Evolutionary conservation across 2,113 vertebrate genomes (phyloP), one percentile per base, ranked within the genome.

Genomic region (Erythrocercus mccallii): DNA sequence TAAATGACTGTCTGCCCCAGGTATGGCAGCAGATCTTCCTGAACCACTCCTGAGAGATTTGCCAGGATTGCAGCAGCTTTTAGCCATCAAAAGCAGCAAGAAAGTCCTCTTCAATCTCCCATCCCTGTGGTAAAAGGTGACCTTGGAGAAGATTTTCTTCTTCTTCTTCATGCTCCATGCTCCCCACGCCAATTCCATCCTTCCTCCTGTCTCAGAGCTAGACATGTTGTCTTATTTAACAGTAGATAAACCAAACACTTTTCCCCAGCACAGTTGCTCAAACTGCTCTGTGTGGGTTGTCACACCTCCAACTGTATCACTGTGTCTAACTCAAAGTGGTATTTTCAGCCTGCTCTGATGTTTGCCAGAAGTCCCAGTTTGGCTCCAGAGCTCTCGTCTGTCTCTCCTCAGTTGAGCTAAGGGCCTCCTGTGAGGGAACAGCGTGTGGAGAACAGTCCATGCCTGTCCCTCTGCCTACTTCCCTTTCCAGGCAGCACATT

Each of bases 1-100:
- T 98, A 98, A 98, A 98, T 98, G 98, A 98, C 97, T 91, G 97
- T 94, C 97, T 98, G 98, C 97, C 98, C 98, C 98, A 98, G 98
- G 98, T 98, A 98, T 97, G 97, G 98, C 98, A 98, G 98, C 95
- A 98, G 97, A 97, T 98, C 98, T 98, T 98, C 98, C 97, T 57
- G 85, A 97, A 97, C 97, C 76, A 76, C 92, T 97, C 98, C 98
- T 95, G 96, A 97, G 98, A 98, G 98, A 98, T 84, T 92, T 92
- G 93, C 94, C 95, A 95, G 95, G 92, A 95, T 70, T 95, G 91
- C 93, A 76, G 86, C 96, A 97, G 97, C 93, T 97, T 97, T 96
- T 90, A 95, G 96, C 97, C 97, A 97, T 96, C 81, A 92, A 73
- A 88, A 66, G 53, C 78, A 95, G 61, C 60, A 71, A 88, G 37